A percentile compares a stretch with the other conserved stretches of the same genome.
Conservation (phyloP, 1,140 invertebrate species). For the Ladona fulva region DNA sequence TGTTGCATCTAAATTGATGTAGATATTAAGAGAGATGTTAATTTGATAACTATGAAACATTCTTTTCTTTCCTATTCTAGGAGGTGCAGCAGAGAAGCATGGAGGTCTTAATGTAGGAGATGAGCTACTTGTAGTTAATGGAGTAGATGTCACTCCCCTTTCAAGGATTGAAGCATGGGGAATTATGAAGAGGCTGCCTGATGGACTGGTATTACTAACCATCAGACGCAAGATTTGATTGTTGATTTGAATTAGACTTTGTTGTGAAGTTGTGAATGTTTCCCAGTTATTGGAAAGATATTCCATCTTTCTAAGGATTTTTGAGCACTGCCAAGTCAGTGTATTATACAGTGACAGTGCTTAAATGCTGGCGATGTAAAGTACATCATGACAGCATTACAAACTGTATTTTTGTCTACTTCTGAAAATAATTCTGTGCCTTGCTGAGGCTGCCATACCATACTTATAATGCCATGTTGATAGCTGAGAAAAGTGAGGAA, state of each 20-base stretch:
- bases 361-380: neutral
- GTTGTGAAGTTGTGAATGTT: neutral
- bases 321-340: neutral
- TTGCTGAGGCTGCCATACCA: neutral
- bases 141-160: constrained; percentile 66
- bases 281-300: too few relatives aligned
- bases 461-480: neutral
- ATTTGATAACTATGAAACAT: neutral
- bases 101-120: constrained; percentile 75
- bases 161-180: constrained; percentile 89
- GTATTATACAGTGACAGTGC: neutral
- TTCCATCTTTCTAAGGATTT: neutral
- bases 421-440: neutral
- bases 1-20: neutral
- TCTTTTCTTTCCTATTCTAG: constrained; percentile 40
- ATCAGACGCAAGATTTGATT: constrained; percentile 35
- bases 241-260: neutral
- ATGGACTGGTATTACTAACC: constrained; percentile 59
- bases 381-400: neutral
- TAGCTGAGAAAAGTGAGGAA: neutral
- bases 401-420: neutral
- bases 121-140: constrained; percentile 76
- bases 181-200: constrained; percentile 76
- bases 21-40: neutral
- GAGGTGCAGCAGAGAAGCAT: constrained; percentile 82